phyloP scores from a whole-genome alignment of 2,797 vertebrate species.

The Coendou prehensilis region DNA sequence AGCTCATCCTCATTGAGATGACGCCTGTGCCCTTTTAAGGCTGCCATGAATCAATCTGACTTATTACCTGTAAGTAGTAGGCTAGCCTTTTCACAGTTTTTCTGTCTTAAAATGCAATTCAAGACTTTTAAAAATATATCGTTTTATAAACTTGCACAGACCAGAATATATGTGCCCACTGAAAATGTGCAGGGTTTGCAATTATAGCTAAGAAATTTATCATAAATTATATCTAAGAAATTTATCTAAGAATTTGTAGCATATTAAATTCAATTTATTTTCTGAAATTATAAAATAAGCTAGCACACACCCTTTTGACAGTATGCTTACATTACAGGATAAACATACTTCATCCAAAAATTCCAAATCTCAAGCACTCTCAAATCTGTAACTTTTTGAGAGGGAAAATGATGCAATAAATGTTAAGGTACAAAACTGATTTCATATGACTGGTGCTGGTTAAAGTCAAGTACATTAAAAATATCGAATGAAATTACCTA shows the following conservation, averaged over 20 bases:
- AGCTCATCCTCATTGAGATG: conserved; percentile 71
- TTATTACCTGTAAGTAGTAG: conserved; percentile 83
- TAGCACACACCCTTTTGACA: background rate
- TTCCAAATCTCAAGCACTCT: background rate
- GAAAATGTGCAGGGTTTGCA: conserved; percentile 24
- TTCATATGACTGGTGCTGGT: background rate
- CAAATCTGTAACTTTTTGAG: background rate
- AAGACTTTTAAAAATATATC: conserved; percentile 43
- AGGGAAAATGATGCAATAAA: background rate
- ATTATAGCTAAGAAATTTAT: background rate
- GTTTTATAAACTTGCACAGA: conserved; percentile 61
- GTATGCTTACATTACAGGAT: background rate
- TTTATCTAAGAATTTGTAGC: background rate
- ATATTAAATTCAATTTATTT: background rate
- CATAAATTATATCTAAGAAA: background rate
- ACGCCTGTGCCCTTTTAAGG: conserved; percentile 83
- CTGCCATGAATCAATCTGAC: conserved; percentile 84
- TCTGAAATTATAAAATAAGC: background rate
- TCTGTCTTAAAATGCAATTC: conserved; percentile 70
- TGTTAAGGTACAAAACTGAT: background rate
- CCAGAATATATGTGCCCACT: conserved; percentile 43
- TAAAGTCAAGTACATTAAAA: background rate
- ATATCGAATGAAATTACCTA: no score
- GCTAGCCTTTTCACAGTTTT: conserved; percentile 75
- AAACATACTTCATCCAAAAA: background rate